Conservation (phyloP, 2,797 vertebrate species). For the Fistularia commersonii region DNA sequence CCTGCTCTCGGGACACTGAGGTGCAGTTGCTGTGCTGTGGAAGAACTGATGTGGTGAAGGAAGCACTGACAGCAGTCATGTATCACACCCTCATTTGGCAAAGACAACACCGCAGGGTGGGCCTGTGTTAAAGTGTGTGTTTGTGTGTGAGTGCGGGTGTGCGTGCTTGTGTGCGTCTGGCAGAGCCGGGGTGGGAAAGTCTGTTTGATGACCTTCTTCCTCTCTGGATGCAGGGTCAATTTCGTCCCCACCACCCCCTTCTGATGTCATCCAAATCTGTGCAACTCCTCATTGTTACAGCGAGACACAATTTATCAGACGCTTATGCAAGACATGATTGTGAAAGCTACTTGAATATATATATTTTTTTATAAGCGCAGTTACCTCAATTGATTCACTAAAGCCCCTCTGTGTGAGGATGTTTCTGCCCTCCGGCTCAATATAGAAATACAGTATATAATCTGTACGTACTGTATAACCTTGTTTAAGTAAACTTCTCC, state of each 20-base stretch:
- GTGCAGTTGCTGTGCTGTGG: slow-evolving; percentile 32
- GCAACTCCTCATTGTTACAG: slow-evolving; percentile 26
- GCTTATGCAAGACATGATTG: slow-evolving; percentile 4
- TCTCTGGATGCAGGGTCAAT: slow-evolving; percentile 60
- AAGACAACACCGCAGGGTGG: slow-evolving; percentile 41
- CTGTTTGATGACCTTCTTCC: slow-evolving; percentile 69
- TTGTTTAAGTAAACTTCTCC: slow-evolving; percentile 33
- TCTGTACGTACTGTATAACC: no score
- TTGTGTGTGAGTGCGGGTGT: slow-evolving; percentile 12
- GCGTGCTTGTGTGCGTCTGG: slow-evolving; percentile 15
- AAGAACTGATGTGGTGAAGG: slow-evolving; percentile 47
- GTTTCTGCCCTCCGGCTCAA: no score
- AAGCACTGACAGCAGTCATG: slow-evolving; percentile 59
- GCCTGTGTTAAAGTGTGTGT: slow-evolving; percentile 21
- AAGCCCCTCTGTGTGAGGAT: not conserved
- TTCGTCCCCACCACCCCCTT: slow-evolving; percentile 44
- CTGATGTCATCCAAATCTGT: slow-evolving; percentile 47
- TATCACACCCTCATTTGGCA: slow-evolving; percentile 67
- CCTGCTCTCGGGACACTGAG: slow-evolving; percentile 18
- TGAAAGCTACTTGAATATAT: slow-evolving; percentile 4
- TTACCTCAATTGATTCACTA: slow-evolving; percentile 3
- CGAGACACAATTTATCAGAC: slow-evolving; percentile 20
- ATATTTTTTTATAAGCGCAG: not conserved
- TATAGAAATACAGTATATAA: no score
- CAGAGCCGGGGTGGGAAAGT: slow-evolving; percentile 54